Evolutionary conservation across 2,113 vertebrate species (phyloP), one percentile per base, ranked within the genome.

Genomic region (Chionomys nivalis): DNA sequence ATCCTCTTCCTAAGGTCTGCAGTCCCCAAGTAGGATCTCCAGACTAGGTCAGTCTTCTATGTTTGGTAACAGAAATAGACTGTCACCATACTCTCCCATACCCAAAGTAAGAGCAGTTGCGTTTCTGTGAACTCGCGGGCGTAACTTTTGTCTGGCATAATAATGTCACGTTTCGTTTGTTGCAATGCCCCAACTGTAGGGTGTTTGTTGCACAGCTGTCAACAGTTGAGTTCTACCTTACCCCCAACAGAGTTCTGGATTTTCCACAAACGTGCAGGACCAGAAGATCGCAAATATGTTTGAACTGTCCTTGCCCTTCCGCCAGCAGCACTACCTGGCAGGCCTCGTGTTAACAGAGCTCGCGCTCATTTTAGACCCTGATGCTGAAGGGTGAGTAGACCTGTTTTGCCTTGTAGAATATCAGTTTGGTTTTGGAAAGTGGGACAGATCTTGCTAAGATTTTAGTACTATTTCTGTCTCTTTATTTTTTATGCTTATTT

Each of bases 261-360:
- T 99, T 98, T 99, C 99, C 79, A 99, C 99, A 70, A 99, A 99
- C 3, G 99, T 99, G 68, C 99, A 99, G 98, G 99, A 99, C 98
- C 99, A 99, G 98, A 99, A 99, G 98, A 99, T 99, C 90, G 99
- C 99, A 96, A 99, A 99, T 93, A 99, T 99, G 99, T 99, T 99
- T 98, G 99, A 99, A 97, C 97, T 99, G 96, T 99, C 99, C 1
- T 98, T 99, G 94, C 99, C 99, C 89, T 99, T 99, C 98, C 99
- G 99, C 97, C 99, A 99, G 79, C 99, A 99, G 93, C 99, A 99
- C 98, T 99, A 99, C 94, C 98, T 99, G 97, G 99, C 99, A 0
- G 99, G 99, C 78, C 99, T 99, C 11, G 99, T 99, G n/a, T 98
- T 99, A 86, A 99, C 99, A 58, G 99, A 99, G 66, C 98, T 99